Conservation (phyloP, 2,797 vertebrate genomes). For the Mycteria americana region DNA sequence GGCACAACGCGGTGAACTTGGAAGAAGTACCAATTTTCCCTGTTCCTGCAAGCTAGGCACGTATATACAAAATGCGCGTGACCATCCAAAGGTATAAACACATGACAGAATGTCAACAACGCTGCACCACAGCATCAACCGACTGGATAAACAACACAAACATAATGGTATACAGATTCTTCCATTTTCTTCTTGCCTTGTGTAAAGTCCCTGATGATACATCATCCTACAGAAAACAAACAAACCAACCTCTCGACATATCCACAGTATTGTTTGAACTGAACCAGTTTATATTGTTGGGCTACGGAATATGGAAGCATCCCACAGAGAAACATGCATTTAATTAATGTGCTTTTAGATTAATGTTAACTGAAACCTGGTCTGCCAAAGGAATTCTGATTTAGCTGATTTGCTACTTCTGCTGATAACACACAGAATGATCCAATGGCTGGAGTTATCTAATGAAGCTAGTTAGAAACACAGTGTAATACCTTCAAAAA, state of each 20-base stretch:
- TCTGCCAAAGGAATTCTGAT: conserved; percentile 1
- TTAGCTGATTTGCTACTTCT: conserved; percentile 2
- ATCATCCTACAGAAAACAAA: neutral
- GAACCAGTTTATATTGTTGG: neutral
- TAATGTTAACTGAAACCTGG: neutral
- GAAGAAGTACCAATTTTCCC: neutral
- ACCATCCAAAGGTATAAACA: neutral
- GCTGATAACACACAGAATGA: neutral
- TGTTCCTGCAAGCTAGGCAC: neutral
- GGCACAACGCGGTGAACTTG: neutral
- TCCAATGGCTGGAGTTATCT: neutral
- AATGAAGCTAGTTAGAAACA: neutral
- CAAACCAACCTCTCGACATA: neutral
- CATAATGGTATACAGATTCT: neutral
- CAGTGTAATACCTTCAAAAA: neutral
- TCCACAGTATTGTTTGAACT: neutral
- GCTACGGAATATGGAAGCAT: neutral
- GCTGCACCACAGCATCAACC: neutral
- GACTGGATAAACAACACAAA: neutral
- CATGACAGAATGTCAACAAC: neutral
- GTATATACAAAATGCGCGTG: neutral
- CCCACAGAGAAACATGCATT: neutral
- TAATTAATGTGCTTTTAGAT: conserved; percentile 1
- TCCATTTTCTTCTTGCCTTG: neutral
- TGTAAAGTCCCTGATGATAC: neutral